A percentile compares a stretch with the other conserved stretches of the same genome.
Evolutionary conservation across 1,140 invertebrate species (phyloP).

Genomic region (Drosophila varians): DNA sequence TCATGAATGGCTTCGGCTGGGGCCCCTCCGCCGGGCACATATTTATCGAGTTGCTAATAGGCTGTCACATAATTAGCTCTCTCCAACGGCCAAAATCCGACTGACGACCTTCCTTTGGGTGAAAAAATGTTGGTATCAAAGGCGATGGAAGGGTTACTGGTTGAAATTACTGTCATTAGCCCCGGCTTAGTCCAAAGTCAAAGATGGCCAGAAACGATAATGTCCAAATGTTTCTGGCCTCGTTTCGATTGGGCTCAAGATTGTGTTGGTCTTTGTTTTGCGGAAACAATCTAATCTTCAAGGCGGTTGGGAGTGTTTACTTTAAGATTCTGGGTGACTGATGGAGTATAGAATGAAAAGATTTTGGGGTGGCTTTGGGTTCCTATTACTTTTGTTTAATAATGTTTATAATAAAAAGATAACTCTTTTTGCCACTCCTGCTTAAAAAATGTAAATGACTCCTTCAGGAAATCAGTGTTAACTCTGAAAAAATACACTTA

Average conservation of each 20-base stretch:
- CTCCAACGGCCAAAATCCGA: constrained; percentile 66
- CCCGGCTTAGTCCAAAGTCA: constrained; percentile 68
- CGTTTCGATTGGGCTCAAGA: constrained; percentile 36
- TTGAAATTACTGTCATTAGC: constrained; percentile 61
- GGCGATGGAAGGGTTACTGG: constrained; percentile 7
- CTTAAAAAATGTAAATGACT: constrained; percentile 7
- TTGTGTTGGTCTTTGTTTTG: constrained; percentile 13
- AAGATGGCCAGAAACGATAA: constrained; percentile 69
- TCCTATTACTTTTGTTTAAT: not conserved
- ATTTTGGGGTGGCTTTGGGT: not conserved
- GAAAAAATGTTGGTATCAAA: constrained; percentile 56
- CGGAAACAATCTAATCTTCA: constrained; percentile 33
- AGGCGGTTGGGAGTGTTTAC: constrained; percentile 19
- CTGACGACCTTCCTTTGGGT: not conserved
- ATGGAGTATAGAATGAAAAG: constrained; percentile 18
- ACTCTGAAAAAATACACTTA: constrained; percentile 13
- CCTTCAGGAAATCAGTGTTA: constrained; percentile 10
- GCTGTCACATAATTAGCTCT: constrained; percentile 80
- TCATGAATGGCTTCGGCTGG: constrained; percentile 12
- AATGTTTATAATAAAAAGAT: not conserved
- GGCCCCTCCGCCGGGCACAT: constrained; percentile 64
- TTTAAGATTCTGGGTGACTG: constrained; percentile 29
- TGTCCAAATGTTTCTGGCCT: constrained; percentile 35
- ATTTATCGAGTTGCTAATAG: constrained; percentile 82
- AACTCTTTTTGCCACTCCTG: not conserved